phyloP scores from a whole-genome alignment of 2,888 invertebrate species.

The Dione juno region DNA sequence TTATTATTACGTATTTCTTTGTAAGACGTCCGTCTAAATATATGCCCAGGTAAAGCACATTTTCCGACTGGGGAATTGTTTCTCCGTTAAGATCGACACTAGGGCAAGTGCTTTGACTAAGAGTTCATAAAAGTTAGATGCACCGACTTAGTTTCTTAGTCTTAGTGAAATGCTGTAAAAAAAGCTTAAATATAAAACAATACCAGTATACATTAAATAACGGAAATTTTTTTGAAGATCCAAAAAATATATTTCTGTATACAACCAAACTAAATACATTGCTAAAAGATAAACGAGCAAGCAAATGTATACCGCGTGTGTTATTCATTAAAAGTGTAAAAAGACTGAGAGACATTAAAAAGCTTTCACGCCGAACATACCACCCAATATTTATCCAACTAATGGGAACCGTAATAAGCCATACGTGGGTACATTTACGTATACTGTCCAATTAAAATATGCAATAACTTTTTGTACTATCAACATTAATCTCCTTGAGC shows the following conservation, averaged over 20 bases:
- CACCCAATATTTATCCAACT: constrained; percentile 22
- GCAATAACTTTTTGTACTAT: background rate
- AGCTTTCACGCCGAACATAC: constrained; percentile 22
- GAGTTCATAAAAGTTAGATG: no score
- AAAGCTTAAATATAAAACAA: no score
- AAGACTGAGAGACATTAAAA: constrained; percentile 20
- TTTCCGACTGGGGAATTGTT: no score
- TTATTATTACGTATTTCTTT: no score
- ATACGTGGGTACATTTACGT: background rate
- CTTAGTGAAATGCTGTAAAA: no score
- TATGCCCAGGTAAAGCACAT: no score
- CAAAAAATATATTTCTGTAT: background rate
- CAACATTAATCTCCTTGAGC: background rate
- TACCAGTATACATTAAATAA: no score
- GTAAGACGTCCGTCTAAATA: no score
- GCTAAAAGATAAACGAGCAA: constrained; percentile 2
- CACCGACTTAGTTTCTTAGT: no score
- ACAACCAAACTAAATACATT: background rate
- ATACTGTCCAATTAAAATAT: background rate
- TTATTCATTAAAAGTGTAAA: constrained; percentile 22
- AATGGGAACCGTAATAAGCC: constrained; percentile 22
- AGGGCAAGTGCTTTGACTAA: no score
- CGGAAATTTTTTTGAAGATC: no score
- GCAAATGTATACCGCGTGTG: background rate
- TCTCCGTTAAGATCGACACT: no score